A percentile compares a stretch with the other conserved stretches of the same genome.
Evolutionary conservation across 2,797 vertebrate species (phyloP).

Genomic region (Pogonophryne albipinna): DNA sequence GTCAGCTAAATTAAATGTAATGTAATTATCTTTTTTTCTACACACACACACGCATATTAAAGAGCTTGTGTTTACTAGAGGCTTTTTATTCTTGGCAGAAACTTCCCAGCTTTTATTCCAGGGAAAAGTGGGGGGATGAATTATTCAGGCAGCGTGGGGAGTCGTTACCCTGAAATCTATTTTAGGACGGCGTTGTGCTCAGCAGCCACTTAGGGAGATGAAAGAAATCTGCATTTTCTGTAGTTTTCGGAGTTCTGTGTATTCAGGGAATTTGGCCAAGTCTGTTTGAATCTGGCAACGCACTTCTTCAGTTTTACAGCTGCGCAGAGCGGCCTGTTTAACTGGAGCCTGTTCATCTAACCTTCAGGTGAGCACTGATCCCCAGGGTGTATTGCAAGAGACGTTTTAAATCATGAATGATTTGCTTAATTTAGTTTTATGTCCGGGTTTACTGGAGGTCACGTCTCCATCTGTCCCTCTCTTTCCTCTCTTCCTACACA

Average conservation of each 20-base stretch:
- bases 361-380: constrained; percentile 26
- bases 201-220: constrained; percentile 67
- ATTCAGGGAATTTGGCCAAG: constrained; percentile 58
- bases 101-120: constrained; percentile 59
- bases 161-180: constrained; percentile 72
- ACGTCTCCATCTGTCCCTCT: constrained; percentile 1
- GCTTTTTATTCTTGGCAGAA: constrained; percentile 73
- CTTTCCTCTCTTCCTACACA: not conserved
- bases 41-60: constrained; percentile 65
- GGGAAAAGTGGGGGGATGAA: constrained; percentile 60
- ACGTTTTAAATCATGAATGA: constrained; percentile 14
- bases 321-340: constrained; percentile 11
- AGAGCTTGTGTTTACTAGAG: constrained; percentile 68
- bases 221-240: constrained; percentile 55
- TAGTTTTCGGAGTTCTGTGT: constrained; percentile 55
- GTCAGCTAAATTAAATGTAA: no score
- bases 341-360: constrained; percentile 26
- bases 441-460: constrained; percentile 1
- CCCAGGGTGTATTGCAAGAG: constrained; percentile 10
- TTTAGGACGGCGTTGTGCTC: constrained; percentile 65
- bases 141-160: constrained; percentile 71
- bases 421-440: constrained; percentile 4
- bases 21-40: constrained; percentile 30
- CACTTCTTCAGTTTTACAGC: constrained; percentile 33
- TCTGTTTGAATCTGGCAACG: constrained; percentile 17